phyloP scores from a whole-genome alignment of 2,113 vertebrate genomes.

The Hydrolagus affinis region DNA sequence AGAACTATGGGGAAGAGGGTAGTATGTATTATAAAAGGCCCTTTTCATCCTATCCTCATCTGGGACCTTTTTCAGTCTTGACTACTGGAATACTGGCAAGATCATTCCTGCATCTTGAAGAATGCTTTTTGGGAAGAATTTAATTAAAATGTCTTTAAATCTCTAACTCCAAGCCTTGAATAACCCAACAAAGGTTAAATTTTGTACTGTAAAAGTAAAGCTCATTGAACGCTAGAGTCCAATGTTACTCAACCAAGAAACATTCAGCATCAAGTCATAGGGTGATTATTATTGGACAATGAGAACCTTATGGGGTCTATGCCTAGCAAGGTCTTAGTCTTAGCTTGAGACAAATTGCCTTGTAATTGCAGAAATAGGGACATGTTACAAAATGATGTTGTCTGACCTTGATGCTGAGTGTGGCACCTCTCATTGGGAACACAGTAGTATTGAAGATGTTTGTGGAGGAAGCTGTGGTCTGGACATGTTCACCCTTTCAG shows the following conservation, averaged over 20 bases:
- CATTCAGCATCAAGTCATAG: background rate
- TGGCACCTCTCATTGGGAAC: background rate
- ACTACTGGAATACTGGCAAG: background rate
- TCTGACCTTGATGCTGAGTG: too few species aligned
- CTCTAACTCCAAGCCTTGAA: background rate
- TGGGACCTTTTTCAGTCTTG: background rate
- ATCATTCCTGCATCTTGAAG: background rate
- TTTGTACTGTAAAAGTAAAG: background rate
- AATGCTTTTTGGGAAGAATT: background rate
- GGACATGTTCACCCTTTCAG: background rate
- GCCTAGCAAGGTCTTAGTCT: background rate
- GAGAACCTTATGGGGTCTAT: background rate
- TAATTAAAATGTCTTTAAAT: background rate
- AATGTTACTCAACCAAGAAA: background rate
- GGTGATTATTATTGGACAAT: background rate
- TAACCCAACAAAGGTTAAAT: background rate
- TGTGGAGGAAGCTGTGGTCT: background rate
- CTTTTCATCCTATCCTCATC: too few species aligned
- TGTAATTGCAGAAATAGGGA: background rate
- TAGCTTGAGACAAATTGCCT: too few species aligned
- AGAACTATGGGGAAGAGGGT: too few species aligned
- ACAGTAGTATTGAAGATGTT: background rate
- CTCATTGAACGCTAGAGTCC: background rate
- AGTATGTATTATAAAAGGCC: too few species aligned
- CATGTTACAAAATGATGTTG: background rate